A percentile compares a stretch with the other conserved stretches of the same genome.
phyloP scores from a whole-genome alignment of 2,888 invertebrate species.

The Arrhopalites spinosus region DNA sequence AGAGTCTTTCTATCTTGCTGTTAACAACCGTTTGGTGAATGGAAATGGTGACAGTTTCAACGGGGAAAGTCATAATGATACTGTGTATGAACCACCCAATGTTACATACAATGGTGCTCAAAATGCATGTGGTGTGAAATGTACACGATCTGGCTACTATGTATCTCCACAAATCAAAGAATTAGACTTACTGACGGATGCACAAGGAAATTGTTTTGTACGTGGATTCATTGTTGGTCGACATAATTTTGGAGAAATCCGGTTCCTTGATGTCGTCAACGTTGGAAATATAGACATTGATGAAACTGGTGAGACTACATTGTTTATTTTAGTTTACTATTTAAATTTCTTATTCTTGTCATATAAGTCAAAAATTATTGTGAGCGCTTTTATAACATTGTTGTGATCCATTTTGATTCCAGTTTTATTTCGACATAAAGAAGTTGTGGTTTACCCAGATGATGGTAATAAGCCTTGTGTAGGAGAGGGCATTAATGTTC shows the following conservation, averaged over 20 bases:
- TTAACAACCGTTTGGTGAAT: conserved; percentile 28
- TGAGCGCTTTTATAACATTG: too few species aligned
- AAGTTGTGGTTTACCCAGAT: conserved; percentile 90
- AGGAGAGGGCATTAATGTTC: conserved; percentile 85
- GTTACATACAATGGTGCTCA: conserved; percentile 15
- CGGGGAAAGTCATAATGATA: conserved; percentile 2
- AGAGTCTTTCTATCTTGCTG: conserved; percentile 33
- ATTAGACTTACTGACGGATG: conserved; percentile 71
- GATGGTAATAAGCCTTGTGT: conserved; percentile 83
- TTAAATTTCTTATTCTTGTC: background rate
- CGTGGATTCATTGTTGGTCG: conserved; percentile 88
- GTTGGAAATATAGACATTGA: conserved; percentile 85
- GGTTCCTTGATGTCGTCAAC: conserved; percentile 81
- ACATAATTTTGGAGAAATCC: conserved; percentile 87
- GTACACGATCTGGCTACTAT: conserved; percentile 84
- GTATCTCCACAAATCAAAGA: conserved; percentile 85
- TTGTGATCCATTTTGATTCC: conserved; percentile 56
- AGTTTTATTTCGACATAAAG: conserved; percentile 92
- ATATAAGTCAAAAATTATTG: too few species aligned
- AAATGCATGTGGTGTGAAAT: conserved; percentile 67
- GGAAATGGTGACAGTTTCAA: conserved; percentile 12
- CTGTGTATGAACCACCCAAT: background rate
- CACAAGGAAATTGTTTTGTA: conserved; percentile 80
- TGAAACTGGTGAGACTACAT: conserved; percentile 70
- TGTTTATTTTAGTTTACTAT: too few species aligned